These are phyloP conservation scores for Andricus curvator DNA, from an alignment of 2,888 invertebrate species.

Conservation along the genomic window DNA sequence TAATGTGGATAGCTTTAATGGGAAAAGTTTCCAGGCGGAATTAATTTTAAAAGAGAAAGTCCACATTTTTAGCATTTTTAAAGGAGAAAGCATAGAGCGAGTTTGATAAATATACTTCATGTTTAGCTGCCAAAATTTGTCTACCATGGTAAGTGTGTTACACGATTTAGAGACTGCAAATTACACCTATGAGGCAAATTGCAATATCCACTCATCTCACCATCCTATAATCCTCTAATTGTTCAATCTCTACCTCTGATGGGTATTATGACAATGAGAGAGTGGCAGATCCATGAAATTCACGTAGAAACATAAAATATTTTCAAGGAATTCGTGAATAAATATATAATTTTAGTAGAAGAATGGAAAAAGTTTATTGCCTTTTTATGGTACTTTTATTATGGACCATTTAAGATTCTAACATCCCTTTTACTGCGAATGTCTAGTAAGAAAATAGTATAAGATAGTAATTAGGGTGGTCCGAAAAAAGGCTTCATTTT, in stretches of 20 bases:
- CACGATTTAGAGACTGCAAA: not conserved
- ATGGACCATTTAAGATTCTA: too few species aligned
- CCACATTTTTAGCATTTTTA: not conserved
- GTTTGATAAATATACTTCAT: not conserved
- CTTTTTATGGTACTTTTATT: not conserved
- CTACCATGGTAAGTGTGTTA: not conserved
- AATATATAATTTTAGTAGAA: not conserved
- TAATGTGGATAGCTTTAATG: constrained; percentile 9
- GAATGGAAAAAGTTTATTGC: not conserved
- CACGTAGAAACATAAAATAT: not conserved
- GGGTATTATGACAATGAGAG: not conserved
- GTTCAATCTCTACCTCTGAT: not conserved
- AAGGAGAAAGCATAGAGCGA: not conserved
- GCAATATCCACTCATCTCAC: not conserved
- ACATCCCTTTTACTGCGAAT: too few species aligned
- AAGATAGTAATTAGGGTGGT: too few species aligned
- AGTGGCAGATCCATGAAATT: not conserved
- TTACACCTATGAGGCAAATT: not conserved
- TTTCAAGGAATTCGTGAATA: not conserved
- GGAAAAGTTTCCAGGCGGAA: not conserved
- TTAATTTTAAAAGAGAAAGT: constrained; percentile 12
- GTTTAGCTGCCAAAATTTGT: not conserved
- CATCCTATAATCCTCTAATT: constrained; percentile 7
- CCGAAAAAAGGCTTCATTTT: too few species aligned
- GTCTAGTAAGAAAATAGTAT: too few species aligned